These are phyloP conservation scores for Sander vitreus DNA, from an alignment of 2,113 vertebrate genomes.

Conservation along the genomic window DNA sequence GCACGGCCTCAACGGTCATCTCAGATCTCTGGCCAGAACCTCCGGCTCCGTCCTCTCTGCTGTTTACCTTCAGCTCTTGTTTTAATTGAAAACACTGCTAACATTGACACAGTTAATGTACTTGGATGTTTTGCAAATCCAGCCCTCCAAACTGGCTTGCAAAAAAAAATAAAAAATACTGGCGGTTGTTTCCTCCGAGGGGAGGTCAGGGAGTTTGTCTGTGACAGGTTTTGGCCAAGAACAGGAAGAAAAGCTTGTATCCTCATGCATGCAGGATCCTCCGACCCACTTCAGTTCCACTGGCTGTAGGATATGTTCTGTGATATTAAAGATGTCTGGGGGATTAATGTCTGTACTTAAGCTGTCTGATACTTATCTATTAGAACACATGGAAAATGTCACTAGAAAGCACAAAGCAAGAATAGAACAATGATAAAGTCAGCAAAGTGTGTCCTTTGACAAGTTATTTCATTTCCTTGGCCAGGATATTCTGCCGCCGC, in stretches of 20 bases:
- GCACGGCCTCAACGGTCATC: slow-evolving; percentile 40
- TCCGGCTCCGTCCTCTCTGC: slow-evolving; percentile 73
- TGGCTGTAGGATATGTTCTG: slow-evolving; percentile 26
- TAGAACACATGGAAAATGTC: slow-evolving; percentile 27
- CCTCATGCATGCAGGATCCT: slow-evolving; percentile 26
- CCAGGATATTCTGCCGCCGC: neutral
- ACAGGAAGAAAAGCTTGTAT: slow-evolving; percentile 37
- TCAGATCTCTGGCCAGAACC: slow-evolving; percentile 75
- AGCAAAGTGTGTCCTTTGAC: neutral
- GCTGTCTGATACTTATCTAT: slow-evolving; percentile 17
- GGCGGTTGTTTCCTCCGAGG: slow-evolving; percentile 35
- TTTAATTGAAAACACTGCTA: slow-evolving; percentile 84
- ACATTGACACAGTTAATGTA: slow-evolving; percentile 83
- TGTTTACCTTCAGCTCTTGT: slow-evolving; percentile 79
- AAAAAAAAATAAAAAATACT: neutral
- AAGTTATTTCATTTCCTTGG: neutral
- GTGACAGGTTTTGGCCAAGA: slow-evolving; percentile 60
- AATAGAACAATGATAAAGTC: neutral
- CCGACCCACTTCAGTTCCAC: slow-evolving; percentile 44
- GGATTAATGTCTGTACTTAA: slow-evolving; percentile 16
- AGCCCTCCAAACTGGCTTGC: slow-evolving; percentile 51
- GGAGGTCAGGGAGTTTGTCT: slow-evolving; percentile 80
- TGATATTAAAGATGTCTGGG: slow-evolving; percentile 40
- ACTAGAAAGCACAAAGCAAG: neutral
- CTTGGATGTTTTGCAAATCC: slow-evolving; percentile 66